Percentiles rank a stretch among this genome's conserved stretches.
These are phyloP conservation scores for Cyaniris semiargus DNA, from an alignment of 2,888 invertebrate genomes.

Conservation along the genomic window DNA sequence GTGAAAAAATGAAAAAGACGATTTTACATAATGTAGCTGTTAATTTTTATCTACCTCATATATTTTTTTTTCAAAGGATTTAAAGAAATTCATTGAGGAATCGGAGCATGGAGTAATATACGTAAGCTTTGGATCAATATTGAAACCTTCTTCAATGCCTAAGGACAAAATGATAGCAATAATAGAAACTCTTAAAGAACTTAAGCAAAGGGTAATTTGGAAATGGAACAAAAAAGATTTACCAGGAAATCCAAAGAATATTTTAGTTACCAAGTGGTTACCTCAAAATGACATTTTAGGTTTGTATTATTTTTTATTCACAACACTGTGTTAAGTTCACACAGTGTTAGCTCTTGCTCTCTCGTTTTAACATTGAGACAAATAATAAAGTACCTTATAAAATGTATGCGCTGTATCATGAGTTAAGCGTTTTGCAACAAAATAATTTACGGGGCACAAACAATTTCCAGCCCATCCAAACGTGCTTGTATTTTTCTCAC, in stretches of 20 bases:
- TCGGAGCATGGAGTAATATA: conserved; percentile 85
- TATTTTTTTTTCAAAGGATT: conserved; percentile 54
- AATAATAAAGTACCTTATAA: background rate
- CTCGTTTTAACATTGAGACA: background rate
- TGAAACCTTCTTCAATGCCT: conserved; percentile 83
- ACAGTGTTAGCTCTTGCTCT: too few relatives aligned
- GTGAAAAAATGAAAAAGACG: too few relatives aligned
- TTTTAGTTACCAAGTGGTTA: conserved; percentile 83
- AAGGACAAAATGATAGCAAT: conserved; percentile 79
- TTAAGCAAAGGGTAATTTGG: conserved; percentile 87
- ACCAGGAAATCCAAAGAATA: conserved; percentile 79
- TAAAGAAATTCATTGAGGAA: conserved; percentile 83
- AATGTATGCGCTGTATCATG: background rate
- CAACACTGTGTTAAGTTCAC: too few relatives aligned
- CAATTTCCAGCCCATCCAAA: conserved; percentile 77
- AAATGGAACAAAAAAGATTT: conserved; percentile 82
- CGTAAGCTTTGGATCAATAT: conserved; percentile 88
- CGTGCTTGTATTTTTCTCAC: conserved; percentile 79
- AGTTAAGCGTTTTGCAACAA: background rate
- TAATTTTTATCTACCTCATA: background rate
- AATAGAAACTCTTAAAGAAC: conserved; percentile 79
- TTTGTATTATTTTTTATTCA: background rate
- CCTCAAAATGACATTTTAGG: conserved; percentile 87
- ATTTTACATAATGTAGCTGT: background rate
- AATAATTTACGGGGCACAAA: background rate